phyloP scores from a whole-genome alignment of 2,888 invertebrate genomes.

The Pristionchus fissidentatus region DNA sequence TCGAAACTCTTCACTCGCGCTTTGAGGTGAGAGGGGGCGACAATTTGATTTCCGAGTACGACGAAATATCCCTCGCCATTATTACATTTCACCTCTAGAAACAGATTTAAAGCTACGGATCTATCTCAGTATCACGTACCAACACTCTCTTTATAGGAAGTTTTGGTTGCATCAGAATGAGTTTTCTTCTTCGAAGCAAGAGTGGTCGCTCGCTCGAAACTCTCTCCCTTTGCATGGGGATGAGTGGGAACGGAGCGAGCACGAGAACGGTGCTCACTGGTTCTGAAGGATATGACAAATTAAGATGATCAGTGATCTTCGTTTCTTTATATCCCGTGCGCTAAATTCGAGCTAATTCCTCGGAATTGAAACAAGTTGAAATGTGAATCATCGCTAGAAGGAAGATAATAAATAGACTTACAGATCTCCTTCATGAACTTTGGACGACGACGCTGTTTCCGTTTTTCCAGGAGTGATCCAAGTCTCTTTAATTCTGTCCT shows the following conservation, averaged over 20 bases:
- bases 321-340: not conserved
- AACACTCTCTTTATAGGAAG: not conserved
- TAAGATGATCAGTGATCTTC: too few relatives aligned
- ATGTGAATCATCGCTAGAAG: not conserved
- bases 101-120: not conserved
- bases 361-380: not conserved
- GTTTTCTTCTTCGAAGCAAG: not conserved
- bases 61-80: conserved; percentile 67
- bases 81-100: not conserved
- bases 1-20: conserved; percentile 60
- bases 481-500: not conserved
- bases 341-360: not conserved
- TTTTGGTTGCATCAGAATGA: not conserved
- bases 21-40: conserved; percentile 56
- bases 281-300: too few relatives aligned
- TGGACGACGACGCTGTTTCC: not conserved
- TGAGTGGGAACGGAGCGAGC: conserved; percentile 9
- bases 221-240: not conserved
- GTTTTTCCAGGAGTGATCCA: not conserved
- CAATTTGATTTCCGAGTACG: conserved; percentile 72
- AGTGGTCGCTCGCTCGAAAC: not conserved
- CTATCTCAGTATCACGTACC: not conserved
- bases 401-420: not conserved
- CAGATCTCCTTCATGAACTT: conserved; percentile 23
- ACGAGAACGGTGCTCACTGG: conserved; percentile 11